phyloP scores from a whole-genome alignment of 2,797 vertebrate genomes.

The Parambassis ranga region DNA sequence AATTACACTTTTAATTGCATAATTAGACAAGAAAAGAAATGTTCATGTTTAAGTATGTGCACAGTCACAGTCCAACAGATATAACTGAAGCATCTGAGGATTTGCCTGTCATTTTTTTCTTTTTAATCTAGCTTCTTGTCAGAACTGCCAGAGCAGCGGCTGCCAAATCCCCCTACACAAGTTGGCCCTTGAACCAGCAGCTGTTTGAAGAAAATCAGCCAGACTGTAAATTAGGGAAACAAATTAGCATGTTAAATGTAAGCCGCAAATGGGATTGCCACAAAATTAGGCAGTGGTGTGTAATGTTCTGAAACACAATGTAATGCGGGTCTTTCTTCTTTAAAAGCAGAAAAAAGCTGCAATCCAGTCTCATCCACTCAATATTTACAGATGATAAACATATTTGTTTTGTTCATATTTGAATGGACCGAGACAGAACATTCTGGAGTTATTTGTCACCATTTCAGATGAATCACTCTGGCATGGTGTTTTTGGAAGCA shows the following conservation, averaged over 20 bases:
- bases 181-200: constrained; percentile 24
- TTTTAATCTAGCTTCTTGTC: constrained; percentile 1
- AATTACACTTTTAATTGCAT: neutral
- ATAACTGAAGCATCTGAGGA: constrained; percentile 2
- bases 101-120: constrained; percentile 8
- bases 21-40: neutral
- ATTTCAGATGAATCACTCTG: constrained; percentile 1
- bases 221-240: constrained; percentile 2
- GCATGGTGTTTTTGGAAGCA: neutral
- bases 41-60: neutral
- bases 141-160: constrained; percentile 9
- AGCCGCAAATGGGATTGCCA: neutral
- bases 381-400: constrained; percentile 1
- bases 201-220: constrained; percentile 29
- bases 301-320: constrained; percentile 5
- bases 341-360: constrained; percentile 10
- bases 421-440: neutral
- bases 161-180: constrained; percentile 39
- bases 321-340: neutral
- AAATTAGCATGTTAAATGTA: constrained; percentile 6
- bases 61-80: neutral
- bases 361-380: neutral
- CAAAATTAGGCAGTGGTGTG: neutral
- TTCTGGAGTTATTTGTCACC: neutral
- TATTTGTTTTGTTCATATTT: neutral